Percentiles rank a stretch among this genome's conserved stretches.
phyloP scores from a whole-genome alignment of 2,888 invertebrate species.

The Ptilodon capucinus region DNA sequence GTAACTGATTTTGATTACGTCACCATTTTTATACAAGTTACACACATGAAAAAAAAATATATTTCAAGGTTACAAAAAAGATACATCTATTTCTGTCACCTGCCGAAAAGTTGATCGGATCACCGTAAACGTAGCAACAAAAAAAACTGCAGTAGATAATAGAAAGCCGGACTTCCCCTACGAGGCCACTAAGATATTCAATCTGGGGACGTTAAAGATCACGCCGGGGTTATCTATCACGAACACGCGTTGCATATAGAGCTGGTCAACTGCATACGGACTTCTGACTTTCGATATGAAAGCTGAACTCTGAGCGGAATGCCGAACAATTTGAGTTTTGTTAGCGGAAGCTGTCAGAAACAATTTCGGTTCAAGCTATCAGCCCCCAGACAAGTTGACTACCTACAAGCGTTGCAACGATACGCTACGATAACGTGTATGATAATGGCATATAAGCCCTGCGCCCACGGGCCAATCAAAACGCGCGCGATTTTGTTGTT shows the following conservation, averaged over 20 bases:
- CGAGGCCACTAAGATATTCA: conserved; percentile 33
- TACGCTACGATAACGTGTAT: too few species aligned
- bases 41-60: too few species aligned
- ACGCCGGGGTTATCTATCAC: conserved; percentile 35
- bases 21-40: too few species aligned
- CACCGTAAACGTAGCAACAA: not conserved
- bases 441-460: too few species aligned
- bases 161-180: conserved; percentile 12
- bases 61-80: too few species aligned
- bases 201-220: conserved; percentile 42
- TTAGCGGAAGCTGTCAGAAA: not conserved
- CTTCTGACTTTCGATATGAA: conserved; percentile 11
- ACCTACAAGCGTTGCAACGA: too few species aligned
- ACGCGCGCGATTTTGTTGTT: too few species aligned
- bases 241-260: conserved; percentile 24
- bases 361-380: not conserved
- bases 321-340: not conserved
- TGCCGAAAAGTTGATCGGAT: too few species aligned
- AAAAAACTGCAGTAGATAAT: not conserved
- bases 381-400: too few species aligned
- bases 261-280: conserved; percentile 3
- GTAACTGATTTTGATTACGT: too few species aligned
- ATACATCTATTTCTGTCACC: too few species aligned
- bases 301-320: conserved; percentile 4
- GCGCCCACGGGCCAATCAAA: too few species aligned